A percentile compares a stretch with the other conserved stretches of the same genome.
phyloP scores from a whole-genome alignment of 1,140 invertebrate genomes.

The Drosophila tristis region DNA sequence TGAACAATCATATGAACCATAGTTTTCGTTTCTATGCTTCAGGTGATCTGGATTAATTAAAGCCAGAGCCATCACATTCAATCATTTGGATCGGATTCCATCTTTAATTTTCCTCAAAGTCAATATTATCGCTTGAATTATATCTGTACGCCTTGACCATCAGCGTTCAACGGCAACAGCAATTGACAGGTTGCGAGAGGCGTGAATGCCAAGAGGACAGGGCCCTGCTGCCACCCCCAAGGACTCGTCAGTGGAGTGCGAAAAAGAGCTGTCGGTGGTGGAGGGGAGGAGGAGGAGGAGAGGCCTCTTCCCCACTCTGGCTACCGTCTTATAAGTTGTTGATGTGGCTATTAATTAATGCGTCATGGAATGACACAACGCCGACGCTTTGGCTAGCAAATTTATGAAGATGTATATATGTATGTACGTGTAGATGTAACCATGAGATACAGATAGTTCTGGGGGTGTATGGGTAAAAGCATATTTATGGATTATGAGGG shows the following conservation, averaged over 20 bases:
- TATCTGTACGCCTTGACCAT: slow-evolving; percentile 4
- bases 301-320: no score
- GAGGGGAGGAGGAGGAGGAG: background rate
- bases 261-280: background rate
- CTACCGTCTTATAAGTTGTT: slow-evolving; percentile 69
- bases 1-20: no score
- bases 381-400: slow-evolving; percentile 57
- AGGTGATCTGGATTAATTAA: no score
- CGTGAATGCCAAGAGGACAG: slow-evolving; percentile 38
- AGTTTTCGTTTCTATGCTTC: no score
- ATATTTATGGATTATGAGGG: slow-evolving; percentile 83
- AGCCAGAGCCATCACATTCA: no score
- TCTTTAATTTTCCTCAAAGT: no score
- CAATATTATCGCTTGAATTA: background rate
- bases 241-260: slow-evolving; percentile 49
- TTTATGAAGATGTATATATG: slow-evolving; percentile 73
- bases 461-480: slow-evolving; percentile 53
- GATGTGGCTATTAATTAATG: slow-evolving; percentile 83
- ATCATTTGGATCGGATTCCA: no score
- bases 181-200: slow-evolving; percentile 70
- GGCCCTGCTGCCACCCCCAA: slow-evolving; percentile 48
- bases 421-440: slow-evolving; percentile 19
- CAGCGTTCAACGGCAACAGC: slow-evolving; percentile 33
- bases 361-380: slow-evolving; percentile 73
- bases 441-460: background rate